These are phyloP conservation scores for Pangasius krempfi DNA, from an alignment of 2,797 vertebrate species.

Conservation along the genomic window DNA sequence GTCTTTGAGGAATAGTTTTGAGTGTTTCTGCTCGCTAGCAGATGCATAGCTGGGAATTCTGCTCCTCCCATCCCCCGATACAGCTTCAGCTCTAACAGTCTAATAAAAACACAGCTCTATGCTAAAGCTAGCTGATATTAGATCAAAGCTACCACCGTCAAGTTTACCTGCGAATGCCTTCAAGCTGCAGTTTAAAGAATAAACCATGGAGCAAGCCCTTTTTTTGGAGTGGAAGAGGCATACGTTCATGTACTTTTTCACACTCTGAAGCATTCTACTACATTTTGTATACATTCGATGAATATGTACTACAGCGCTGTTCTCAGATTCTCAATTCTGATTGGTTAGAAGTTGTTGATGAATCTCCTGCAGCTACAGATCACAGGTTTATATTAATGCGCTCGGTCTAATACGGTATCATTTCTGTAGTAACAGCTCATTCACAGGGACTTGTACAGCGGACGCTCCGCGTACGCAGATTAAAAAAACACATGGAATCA, in stretches of 20 bases:
- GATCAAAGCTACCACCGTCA: too few species aligned
- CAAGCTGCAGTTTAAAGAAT: neutral
- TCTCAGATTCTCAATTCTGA: neutral
- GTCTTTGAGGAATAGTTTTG: neutral
- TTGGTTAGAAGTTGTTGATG: neutral
- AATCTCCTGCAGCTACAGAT: neutral
- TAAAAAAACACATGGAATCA: too few species aligned
- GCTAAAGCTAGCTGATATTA: neutral
- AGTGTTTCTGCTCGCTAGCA: neutral
- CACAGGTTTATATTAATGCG: neutral
- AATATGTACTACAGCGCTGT: neutral
- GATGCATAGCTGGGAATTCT: neutral
- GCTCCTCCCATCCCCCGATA: neutral
- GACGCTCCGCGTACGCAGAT: neutral
- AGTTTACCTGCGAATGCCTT: neutral
- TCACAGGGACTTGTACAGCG: too few species aligned
- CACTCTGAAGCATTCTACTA: neutral
- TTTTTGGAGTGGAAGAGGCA: too few species aligned
- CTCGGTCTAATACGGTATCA: neutral
- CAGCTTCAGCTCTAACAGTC: neutral
- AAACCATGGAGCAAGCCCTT: neutral
- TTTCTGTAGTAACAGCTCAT: too few species aligned
- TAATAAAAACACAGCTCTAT: neutral
- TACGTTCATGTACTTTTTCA: neutral
- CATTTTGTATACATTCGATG: too few species aligned